Conservation (phyloP, 2,113 vertebrate genomes). For the Odobenus rosmarus region DNA sequence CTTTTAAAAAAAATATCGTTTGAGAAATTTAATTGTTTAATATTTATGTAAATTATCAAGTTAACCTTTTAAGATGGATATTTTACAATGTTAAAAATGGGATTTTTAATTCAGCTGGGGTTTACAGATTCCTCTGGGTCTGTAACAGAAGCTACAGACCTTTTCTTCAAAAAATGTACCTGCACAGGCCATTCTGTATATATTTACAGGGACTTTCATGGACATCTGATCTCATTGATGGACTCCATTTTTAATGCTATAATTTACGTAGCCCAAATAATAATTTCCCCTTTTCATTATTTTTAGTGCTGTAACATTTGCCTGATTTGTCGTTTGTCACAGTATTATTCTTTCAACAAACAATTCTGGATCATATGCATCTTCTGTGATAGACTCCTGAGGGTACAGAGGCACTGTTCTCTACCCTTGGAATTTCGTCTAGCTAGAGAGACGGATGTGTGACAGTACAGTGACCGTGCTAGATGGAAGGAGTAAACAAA, state of each 20-base stretch:
- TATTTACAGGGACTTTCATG: neutral
- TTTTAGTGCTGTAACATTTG: neutral
- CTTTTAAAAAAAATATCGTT: neutral
- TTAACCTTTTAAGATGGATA: conserved; percentile 12
- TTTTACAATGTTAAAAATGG: neutral
- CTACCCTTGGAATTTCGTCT: neutral
- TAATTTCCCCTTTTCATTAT: neutral
- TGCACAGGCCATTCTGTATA: neutral
- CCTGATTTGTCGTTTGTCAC: neutral
- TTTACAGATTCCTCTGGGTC: conserved; percentile 12
- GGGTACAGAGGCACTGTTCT: neutral
- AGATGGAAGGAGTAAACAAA: neutral
- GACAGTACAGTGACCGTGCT: neutral
- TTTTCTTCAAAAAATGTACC: conserved; percentile 10
- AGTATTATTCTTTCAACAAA: neutral
- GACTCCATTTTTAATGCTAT: neutral
- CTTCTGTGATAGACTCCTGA: neutral
- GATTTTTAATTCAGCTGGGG: neutral
- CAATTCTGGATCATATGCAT: neutral
- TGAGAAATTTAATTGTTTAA: neutral
- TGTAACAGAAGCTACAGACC: neutral
- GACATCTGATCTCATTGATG: neutral
- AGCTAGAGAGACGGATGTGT: neutral
- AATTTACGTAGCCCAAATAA: conserved; percentile 23
- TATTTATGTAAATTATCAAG: conserved; percentile 26